These are phyloP conservation scores for Thera britannica DNA, from an alignment of 2,888 invertebrate species.

Conservation along the genomic window DNA sequence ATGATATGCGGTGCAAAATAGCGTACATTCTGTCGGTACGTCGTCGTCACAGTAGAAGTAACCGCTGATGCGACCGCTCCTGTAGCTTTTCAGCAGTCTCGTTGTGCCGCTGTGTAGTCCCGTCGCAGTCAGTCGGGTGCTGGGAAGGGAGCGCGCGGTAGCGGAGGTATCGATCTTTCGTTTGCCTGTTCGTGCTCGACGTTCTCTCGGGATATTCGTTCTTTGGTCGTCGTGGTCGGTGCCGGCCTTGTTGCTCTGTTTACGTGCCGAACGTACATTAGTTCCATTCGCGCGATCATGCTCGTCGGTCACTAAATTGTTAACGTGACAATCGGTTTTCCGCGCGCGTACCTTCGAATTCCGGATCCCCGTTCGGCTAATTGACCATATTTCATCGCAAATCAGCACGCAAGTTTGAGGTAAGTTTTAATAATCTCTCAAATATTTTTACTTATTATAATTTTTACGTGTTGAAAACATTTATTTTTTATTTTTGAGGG, in stretches of 20 bases:
- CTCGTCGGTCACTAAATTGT: constrained; percentile 69
- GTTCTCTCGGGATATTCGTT: constrained; percentile 79
- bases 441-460: neutral
- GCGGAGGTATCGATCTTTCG: constrained; percentile 78
- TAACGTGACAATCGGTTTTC: constrained; percentile 65
- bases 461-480: constrained; percentile 15
- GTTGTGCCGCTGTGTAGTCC: constrained; percentile 44
- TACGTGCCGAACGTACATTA: constrained; percentile 69
- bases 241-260: constrained; percentile 80
- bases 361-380: constrained; percentile 43
- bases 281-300: constrained; percentile 76
- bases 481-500: constrained; percentile 29
- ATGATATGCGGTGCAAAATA: constrained; percentile 66
- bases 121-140: constrained; percentile 59
- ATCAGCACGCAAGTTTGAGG: constrained; percentile 51
- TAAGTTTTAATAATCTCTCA: constrained; percentile 43
- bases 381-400: constrained; percentile 55
- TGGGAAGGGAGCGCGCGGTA: constrained; percentile 73
- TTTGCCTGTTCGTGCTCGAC: constrained; percentile 74
- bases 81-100: constrained; percentile 49
- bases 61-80: constrained; percentile 52
- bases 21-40: constrained; percentile 58
- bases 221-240: constrained; percentile 80
- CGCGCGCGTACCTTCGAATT: constrained; percentile 55
- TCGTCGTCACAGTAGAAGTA: constrained; percentile 57